Base-by-base conservation (phyloP, 2,797 vertebrate species). In the Typhlichthys eigenmanni region DNA sequence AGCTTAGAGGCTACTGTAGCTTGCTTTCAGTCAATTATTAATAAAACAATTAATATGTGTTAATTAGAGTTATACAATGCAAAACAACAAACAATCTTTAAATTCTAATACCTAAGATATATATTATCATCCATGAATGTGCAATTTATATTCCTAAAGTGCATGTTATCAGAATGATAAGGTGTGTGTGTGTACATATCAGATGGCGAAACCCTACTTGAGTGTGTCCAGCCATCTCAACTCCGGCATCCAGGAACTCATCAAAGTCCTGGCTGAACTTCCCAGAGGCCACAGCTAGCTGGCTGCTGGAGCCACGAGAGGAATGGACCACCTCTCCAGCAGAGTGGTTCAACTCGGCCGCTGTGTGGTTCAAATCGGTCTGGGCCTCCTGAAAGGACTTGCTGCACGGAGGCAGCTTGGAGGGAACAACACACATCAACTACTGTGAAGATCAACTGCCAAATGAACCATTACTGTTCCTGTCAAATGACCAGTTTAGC, bases 241-340 rank as follows among this genome's bases (percentile, higher is more conserved):
- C 93, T 62, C 97, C 97, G 50, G 96, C 96, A 60, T 98, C 97
- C 24, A 99, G 94, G 89, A 99, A 99, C 74, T 99, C 96, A 66
- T 98, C 96, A 58, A 99, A 99, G 88, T 98, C 96, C 69, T 97
- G 95, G 62, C 97, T 98, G 91, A 99, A 99, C 86, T 98, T 98
- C 24, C 97, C 96, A 0, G 97, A 98, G 60, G 97, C 97, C 5
- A 94, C 92, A 0, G 97, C 96, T 88, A 99, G 89, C 87, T 97
- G 95, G 78, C 95, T 91, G 17, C 95, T 98, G 62, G 95, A 95
- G 72, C 96, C 95, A 0, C 97, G 93, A 1, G 96, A 96, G 34
- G 97, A 96, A 55, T 98, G 96, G 71, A 99, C 97, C 12, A 99
- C 97, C 76, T 98, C 97, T 66, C 97, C 97, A 0, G 97, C 97